These are phyloP conservation scores for Hirtodrosophila cameraria DNA, from an alignment of 2,888 invertebrate species.

Conservation along the genomic window DNA sequence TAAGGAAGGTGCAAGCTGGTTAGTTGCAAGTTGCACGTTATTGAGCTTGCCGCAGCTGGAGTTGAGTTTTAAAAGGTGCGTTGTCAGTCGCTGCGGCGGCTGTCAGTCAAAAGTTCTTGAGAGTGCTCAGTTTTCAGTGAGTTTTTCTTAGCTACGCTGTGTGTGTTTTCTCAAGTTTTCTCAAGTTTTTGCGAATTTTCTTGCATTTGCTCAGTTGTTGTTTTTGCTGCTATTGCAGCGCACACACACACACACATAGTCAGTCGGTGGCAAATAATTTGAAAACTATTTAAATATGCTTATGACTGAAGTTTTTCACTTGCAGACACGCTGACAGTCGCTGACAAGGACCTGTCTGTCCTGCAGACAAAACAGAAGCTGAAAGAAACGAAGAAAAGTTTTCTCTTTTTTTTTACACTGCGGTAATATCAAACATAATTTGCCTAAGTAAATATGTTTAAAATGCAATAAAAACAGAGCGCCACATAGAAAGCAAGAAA, in stretches of 20 bases:
- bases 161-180: too few relatives aligned
- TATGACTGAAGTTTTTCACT: conserved; percentile 55
- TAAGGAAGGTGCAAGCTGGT: conserved; percentile 15
- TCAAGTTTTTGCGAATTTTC: too few relatives aligned
- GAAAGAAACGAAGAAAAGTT: not conserved
- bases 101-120: conserved; percentile 43
- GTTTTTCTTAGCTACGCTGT: too few relatives aligned
- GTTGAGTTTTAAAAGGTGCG: conserved; percentile 55
- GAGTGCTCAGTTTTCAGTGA: conserved; percentile 12
- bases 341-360: conserved; percentile 21
- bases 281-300: conserved; percentile 66
- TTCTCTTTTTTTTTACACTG: too few relatives aligned
- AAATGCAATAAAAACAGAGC: conserved; percentile 50
- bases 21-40: conserved; percentile 13
- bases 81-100: conserved; percentile 53
- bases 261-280: conserved; percentile 43
- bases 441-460: conserved; percentile 60
- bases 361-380: not conserved
- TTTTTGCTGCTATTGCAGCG: not conserved
- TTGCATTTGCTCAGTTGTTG: too few relatives aligned
- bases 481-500: too few relatives aligned
- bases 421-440: conserved; percentile 53
- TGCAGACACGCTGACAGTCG: conserved; percentile 32
- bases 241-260: too few relatives aligned
- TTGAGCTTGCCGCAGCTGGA: conserved; percentile 1